Conservation (phyloP, 2,888 invertebrate species). For the Deilephila porcellus region DNA sequence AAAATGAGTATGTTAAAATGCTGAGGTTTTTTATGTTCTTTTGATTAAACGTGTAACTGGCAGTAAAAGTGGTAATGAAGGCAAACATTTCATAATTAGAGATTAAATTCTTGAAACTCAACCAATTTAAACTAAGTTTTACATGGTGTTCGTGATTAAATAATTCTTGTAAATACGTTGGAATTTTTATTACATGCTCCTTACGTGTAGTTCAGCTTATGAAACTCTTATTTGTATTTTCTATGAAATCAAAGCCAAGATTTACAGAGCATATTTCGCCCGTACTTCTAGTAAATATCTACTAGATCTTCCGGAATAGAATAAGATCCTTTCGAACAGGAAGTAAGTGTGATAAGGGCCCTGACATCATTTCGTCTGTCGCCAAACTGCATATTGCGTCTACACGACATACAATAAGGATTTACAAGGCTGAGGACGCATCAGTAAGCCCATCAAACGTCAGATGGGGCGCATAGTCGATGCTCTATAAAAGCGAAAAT, state of each 20-base stretch:
- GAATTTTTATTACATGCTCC: conserved; percentile 1
- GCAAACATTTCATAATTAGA: not conserved
- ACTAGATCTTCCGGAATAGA: conserved; percentile 9
- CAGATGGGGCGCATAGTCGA: conserved; percentile 27
- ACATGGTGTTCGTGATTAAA: conserved; percentile 2
- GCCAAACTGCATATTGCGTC: conserved; percentile 31
- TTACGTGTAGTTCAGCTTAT: not conserved
- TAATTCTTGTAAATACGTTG: not conserved
- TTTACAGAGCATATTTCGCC: not conserved
- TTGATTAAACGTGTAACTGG: not conserved
- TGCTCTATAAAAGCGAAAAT: conserved; percentile 46
- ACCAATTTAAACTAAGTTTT: not conserved
- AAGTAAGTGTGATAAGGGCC: conserved; percentile 5
- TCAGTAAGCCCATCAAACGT: conserved; percentile 32
- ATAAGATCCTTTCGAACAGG: not conserved
- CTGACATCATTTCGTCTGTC: conserved; percentile 12
- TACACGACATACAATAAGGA: conserved; percentile 27
- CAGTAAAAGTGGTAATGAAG: not conserved
- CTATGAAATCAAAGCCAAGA: not conserved
- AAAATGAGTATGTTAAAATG: too few species aligned
- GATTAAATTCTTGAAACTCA: not conserved
- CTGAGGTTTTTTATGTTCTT: not conserved
- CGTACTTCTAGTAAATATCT: not conserved
- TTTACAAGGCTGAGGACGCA: conserved; percentile 30
- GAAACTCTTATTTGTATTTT: not conserved